Evolutionary conservation across 2,113 vertebrate genomes (phyloP), one percentile per base, ranked within the genome.

Genomic region (Onychostoma macrolepis): DNA sequence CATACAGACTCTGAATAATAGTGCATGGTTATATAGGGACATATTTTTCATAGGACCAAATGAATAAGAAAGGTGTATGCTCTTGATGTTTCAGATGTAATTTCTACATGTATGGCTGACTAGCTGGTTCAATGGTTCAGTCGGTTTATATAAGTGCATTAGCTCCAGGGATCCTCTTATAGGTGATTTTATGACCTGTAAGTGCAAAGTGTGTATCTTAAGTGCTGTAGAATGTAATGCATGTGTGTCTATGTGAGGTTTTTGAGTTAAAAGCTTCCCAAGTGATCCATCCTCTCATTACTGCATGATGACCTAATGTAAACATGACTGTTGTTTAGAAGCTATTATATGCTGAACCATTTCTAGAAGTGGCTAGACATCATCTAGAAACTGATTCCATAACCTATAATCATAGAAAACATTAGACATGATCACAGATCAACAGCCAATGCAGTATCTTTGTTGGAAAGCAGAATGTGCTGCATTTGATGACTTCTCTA

Each of bases 111-210:
- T 17, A 71, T 83, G 63, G 45, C 26, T 71, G 19, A 36, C 53
- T 61, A 45, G 7, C 38, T 43, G 10, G 53, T n/a, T n/a, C n/a
- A n/a, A 83, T 36, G 43, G 36, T 83, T 83, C 43, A 83, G 43
- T 50, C 9, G 0, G 21, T 69, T 69, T 19, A 65, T 71, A 28
- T 72, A 53, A 24, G 24, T 85, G 69, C 71, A 85, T 85, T 83
- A 85, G 43, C 80, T 61, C 79, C 41, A 24, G 21, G 15, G 1
- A 17, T 38, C 53, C n/a, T 72, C 11, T 19, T 48, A 43, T 61
- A 38, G 30, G 50, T 82, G 53, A 58, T 38, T 76, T 77, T 76
- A 85, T 76, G 86, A 83, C 41, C 58, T 45, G 56, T 87, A 48
- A 87, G 79, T 82, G 67, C 78, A 43, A 61, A 75, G 85, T 24